Evolutionary conservation across 2,113 vertebrate genomes (phyloP).

Genomic region (Ciconia maguari): DNA sequence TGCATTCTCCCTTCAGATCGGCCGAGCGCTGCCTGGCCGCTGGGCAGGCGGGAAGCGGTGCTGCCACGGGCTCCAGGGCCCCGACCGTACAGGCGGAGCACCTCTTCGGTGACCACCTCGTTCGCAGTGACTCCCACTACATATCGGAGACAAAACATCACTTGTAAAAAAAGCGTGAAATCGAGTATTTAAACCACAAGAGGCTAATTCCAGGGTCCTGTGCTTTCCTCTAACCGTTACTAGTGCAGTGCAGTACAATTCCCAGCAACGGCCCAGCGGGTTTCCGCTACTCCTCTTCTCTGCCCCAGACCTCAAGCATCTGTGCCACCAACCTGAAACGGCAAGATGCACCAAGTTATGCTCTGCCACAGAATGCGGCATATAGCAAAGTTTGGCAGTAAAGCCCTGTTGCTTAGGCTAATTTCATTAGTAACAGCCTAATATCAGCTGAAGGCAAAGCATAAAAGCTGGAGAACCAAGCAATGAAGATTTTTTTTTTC

Average conservation of each 20-base stretch:
- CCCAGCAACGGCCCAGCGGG: background rate
- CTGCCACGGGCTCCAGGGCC: rapidly evolving
- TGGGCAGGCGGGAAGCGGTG: background rate
- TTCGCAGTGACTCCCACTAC: background rate
- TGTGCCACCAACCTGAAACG: background rate
- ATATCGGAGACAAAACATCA: rapidly evolving
- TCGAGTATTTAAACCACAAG: background rate
- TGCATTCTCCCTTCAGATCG: rapidly evolving
- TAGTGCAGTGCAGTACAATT: background rate
- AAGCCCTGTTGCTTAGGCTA: background rate
- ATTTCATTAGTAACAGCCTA: background rate
- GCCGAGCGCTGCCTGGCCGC: rapidly evolving
- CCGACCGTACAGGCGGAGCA: rapidly evolving
- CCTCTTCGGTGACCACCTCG: background rate
- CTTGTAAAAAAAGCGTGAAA: background rate
- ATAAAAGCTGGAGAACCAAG: background rate
- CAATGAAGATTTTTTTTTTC: background rate
- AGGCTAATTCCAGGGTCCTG: background rate
- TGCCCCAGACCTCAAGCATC: background rate
- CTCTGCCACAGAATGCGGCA: rapidly evolving
- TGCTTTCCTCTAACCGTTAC: background rate
- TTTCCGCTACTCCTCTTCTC: background rate
- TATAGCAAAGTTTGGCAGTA: rapidly evolving
- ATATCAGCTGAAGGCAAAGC: background rate
- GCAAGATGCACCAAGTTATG: rapidly evolving